A percentile compares a stretch with the other conserved stretches of the same genome.
Evolutionary conservation across 2,113 vertebrate genomes (phyloP).

Genomic region (Sturnira hondurensis): DNA sequence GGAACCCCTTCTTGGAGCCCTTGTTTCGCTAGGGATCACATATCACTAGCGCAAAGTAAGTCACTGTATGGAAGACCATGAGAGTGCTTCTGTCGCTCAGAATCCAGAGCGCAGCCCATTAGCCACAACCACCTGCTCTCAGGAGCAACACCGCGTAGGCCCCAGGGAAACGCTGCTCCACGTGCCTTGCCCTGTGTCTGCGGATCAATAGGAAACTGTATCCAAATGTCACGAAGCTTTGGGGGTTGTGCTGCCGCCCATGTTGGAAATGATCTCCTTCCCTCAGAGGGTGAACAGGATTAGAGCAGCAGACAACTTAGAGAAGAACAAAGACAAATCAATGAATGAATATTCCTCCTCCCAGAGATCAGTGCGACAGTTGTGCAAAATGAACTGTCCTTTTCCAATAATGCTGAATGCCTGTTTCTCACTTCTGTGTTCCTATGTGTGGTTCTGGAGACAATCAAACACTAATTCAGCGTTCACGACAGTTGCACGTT

Average conservation of each 20-base stretch:
- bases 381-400: not conserved
- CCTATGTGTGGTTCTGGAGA: not conserved
- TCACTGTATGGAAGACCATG: not conserved
- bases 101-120: not conserved
- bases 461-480: not conserved
- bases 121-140: no score
- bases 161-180: not conserved
- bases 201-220: not conserved
- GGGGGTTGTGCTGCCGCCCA: not conserved
- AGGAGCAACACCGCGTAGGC: not conserved
- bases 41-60: not conserved
- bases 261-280: not conserved
- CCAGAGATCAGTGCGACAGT: not conserved
- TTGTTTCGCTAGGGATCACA: not conserved
- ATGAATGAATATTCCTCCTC: not conserved
- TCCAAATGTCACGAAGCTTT: not conserved
- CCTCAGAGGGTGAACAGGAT: not conserved
- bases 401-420: not conserved
- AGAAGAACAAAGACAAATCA: not conserved
- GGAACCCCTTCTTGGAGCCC: not conserved
- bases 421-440: not conserved
- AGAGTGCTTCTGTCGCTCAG: not conserved
- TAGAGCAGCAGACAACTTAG: not conserved
- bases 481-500: not conserved
- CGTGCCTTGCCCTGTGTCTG: not conserved